Evolutionary conservation across 1,140 invertebrate genomes (phyloP).

Genomic region (Hormaphis cornu): DNA sequence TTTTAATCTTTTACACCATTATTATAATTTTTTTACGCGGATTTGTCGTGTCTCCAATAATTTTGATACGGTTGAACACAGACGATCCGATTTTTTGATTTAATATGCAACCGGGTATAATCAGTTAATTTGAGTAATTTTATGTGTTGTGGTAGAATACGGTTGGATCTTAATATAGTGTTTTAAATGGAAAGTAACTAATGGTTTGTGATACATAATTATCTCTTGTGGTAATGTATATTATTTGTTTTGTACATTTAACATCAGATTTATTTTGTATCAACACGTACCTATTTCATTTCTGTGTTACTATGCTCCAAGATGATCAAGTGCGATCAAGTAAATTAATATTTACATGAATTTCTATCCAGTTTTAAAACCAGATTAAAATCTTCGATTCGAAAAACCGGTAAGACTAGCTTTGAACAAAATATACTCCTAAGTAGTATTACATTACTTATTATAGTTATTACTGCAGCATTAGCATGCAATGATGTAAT

Average conservation of each 20-base stretch:
- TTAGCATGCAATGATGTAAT: too few species aligned
- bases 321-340: too few species aligned
- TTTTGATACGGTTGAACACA: conserved; percentile 6
- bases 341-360: too few species aligned
- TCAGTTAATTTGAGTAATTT: not conserved
- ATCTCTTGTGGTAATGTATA: too few species aligned
- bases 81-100: not conserved
- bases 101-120: not conserved
- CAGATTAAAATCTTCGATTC: not conserved
- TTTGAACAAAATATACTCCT: not conserved
- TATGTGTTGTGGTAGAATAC: not conserved
- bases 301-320: too few species aligned
- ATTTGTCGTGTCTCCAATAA: not conserved
- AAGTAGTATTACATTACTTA: not conserved
- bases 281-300: too few species aligned
- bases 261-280: too few species aligned
- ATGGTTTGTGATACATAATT: too few species aligned
- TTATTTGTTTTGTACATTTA: too few species aligned
- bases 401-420: not conserved
- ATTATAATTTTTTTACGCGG: not conserved
- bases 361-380: not conserved
- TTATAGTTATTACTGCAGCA: too few species aligned
- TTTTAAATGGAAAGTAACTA: too few species aligned
- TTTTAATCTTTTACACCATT: not conserved
- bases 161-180: not conserved